These are phyloP conservation scores for Lophius piscatorius DNA, from an alignment of 2,113 vertebrate species.

Conservation along the genomic window DNA sequence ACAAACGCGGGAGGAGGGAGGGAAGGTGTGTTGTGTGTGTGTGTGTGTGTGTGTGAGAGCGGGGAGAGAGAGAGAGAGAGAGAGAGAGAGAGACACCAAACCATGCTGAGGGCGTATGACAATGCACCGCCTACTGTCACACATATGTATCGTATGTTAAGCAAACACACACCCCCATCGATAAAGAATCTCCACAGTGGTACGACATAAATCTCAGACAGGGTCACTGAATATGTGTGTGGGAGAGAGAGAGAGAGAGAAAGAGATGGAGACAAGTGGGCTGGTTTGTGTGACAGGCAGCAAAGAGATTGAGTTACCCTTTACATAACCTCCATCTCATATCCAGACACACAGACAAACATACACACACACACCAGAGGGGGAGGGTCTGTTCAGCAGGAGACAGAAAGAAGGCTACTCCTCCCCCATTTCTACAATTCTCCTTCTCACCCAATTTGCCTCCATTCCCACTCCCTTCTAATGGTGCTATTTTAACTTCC, in stretches of 20 bases:
- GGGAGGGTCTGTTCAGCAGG: constrained; percentile 64
- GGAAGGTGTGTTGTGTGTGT: constrained; percentile 4
- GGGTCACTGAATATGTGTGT: constrained; percentile 4
- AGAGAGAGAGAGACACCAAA: constrained; percentile 27
- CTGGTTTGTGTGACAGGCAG: constrained; percentile 58
- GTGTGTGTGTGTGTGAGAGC: constrained; percentile 1
- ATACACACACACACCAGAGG: constrained; percentile 43
- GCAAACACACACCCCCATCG: constrained; percentile 1
- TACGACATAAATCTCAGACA: constrained; percentile 42
- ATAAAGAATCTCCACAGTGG: constrained; percentile 10
- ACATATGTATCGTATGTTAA: constrained; percentile 21
- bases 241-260: constrained; percentile 2
- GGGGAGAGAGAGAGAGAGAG: constrained; percentile 27
- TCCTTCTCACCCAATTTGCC: constrained; percentile 28
- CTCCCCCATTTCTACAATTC: constrained; percentile 34
- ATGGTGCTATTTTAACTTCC: neutral
- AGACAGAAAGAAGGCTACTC: constrained; percentile 48
- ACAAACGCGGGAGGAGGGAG: constrained; percentile 22
- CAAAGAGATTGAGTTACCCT: constrained; percentile 74
- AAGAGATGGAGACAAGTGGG: constrained; percentile 21
- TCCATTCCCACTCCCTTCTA: neutral
- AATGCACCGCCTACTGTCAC: constrained; percentile 65
- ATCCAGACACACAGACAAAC: constrained; percentile 51
- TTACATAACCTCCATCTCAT: constrained; percentile 77
- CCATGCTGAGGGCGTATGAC: constrained; percentile 50